A percentile compares a stretch with the other conserved stretches of the same genome.
These are phyloP conservation scores for Tinea pellionella DNA, from an alignment of 2,888 invertebrate genomes.

Conservation along the genomic window DNA sequence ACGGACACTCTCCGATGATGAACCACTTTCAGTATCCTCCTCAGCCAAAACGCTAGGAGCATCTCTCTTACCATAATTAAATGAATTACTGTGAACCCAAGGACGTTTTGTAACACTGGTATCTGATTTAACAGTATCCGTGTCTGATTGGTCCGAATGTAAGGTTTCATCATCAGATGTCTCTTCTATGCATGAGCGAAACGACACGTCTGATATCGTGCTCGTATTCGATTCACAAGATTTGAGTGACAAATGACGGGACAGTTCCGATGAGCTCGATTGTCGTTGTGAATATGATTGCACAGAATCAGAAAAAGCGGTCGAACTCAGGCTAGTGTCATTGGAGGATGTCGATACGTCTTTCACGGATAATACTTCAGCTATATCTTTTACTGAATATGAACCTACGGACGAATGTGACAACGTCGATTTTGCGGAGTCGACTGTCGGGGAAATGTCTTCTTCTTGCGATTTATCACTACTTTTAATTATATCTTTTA, in stretches of 20 bases:
- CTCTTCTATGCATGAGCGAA: conserved; percentile 51
- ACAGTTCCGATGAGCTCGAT: conserved; percentile 60
- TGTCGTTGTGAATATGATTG: conserved; percentile 42
- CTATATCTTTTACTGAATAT: conserved; percentile 56
- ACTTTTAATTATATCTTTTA: conserved; percentile 34
- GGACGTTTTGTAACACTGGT: conserved; percentile 49
- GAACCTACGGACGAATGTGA: conserved; percentile 39
- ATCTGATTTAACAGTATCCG: conserved; percentile 55
- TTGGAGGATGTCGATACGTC: conserved; percentile 40
- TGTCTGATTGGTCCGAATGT: conserved; percentile 57
- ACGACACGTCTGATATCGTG: conserved; percentile 52
- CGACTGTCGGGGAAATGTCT: conserved; percentile 23
- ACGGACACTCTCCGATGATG: conserved; percentile 38
- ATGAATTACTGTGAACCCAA: conserved; percentile 60
- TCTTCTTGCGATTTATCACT: neutral
- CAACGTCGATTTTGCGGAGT: conserved; percentile 37
- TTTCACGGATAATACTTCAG: conserved; percentile 51
- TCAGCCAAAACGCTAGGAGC: conserved; percentile 27
- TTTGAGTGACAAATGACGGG: conserved; percentile 55
- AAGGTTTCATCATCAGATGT: conserved; percentile 41
- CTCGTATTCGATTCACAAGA: conserved; percentile 49
- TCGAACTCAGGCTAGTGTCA: conserved; percentile 34
- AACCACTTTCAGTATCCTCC: conserved; percentile 34
- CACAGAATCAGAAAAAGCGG: conserved; percentile 42
- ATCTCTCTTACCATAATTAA: conserved; percentile 38